Evolutionary conservation across 2,113 vertebrate genomes (phyloP), one percentile per base, ranked within the genome.

Genomic region (Motacilla alba): DNA sequence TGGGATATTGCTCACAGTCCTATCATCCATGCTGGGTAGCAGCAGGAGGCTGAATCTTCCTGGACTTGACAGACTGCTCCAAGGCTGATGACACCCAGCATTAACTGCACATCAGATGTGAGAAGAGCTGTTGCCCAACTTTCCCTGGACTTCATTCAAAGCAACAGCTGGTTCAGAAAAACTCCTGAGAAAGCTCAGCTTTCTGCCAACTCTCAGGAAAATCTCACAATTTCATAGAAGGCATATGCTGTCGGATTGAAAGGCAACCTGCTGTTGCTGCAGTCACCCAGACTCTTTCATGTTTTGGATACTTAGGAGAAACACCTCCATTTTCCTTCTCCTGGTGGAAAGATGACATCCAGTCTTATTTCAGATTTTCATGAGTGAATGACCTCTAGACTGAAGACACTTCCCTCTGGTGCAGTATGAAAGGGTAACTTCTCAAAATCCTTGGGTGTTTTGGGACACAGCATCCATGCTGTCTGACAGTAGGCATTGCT

Each of bases 141-240:
- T 91, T 76, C 87, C 70, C 74, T 93, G 95, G 91, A 91, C 83
- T 87, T 87, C 66, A 35, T 82, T 95, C 94, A 96, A 93, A 95
- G 89, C 95, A 96, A 91, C 94, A 95, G 91, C 95, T 97, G 94
- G 83, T 56, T 87, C 89, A 93, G 50, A 80, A 70, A 92, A 91
- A 87, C 80, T 95, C 81, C 73, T 87, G 60, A 89, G 77, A 93
- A 95, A 96, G 80, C 77, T 94, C 58, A 79, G 44, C 66, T 89
- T 93, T 68, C 73, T 84, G 95, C 93, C 94, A 89, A 30, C 59
- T 53, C 60, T 66, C 49, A 89, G n/a, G 76, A 81, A 91, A 89
- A 78, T 76, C 55, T 93, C 90, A 88, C 44, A 19, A 60, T 72
- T 93, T 91, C 23, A 0, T 64, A 84, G 83, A 92, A 92, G 44